Evolutionary conservation across 2,888 invertebrate species (phyloP).

Genomic region (Leptopilina myrica): DNA sequence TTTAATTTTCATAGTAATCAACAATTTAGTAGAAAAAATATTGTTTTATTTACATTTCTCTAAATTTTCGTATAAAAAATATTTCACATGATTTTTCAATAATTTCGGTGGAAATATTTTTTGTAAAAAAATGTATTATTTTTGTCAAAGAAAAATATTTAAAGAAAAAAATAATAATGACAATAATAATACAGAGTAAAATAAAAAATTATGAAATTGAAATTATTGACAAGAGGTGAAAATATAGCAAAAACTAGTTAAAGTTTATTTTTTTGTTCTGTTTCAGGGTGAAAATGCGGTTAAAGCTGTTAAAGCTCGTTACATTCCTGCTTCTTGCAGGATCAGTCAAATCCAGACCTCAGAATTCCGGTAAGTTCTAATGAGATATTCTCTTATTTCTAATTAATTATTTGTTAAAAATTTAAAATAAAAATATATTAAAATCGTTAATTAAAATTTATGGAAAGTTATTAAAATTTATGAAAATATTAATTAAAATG

Average conservation of each 20-base stretch:
- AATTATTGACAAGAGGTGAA: not conserved
- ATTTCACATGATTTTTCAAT: no score
- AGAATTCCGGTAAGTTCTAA: conserved; percentile 66
- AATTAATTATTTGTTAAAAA: not conserved
- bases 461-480: no score
- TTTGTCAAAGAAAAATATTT: not conserved
- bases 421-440: not conserved
- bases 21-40: no score
- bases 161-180: not conserved
- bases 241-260: not conserved
- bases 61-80: no score
- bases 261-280: conserved; percentile 51
- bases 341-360: conserved; percentile 68
- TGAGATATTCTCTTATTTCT: not conserved
- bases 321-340: conserved; percentile 67
- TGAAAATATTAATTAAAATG: no score
- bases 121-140: conserved; percentile 6
- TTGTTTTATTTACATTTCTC: no score
- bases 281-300: conserved; percentile 73
- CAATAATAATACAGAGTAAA: no score
- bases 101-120: no score
- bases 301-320: conserved; percentile 63
- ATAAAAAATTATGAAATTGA: no score
- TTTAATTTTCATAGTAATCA: no score
- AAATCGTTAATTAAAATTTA: not conserved